Evolutionary conservation across 2,797 vertebrate genomes (phyloP).

Genomic region (Alcedo atthis): DNA sequence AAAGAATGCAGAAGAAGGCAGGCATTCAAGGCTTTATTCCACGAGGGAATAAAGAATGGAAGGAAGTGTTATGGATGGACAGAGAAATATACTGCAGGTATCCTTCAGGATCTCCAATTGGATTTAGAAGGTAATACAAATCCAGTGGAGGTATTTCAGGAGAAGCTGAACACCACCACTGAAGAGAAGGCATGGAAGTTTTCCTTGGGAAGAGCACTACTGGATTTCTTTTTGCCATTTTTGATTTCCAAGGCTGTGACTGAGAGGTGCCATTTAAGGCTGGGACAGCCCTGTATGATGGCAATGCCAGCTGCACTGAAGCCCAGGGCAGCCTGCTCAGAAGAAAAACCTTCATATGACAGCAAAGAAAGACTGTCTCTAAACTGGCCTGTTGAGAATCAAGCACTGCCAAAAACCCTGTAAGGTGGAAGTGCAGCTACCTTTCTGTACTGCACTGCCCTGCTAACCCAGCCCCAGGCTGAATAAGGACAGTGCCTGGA

Average conservation of each 20-base stretch:
- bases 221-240: not conserved
- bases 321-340: not conserved
- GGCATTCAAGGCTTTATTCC: not conserved
- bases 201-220: not conserved
- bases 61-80: not conserved
- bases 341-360: not conserved
- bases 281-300: not conserved
- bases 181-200: not conserved
- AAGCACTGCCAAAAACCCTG: not conserved
- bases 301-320: not conserved
- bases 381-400: not conserved
- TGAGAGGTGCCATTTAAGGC: not conserved
- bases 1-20: not conserved
- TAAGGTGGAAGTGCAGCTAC: not conserved
- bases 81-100: not conserved
- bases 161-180: not conserved
- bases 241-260: not conserved
- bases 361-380: not conserved
- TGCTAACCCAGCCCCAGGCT: not conserved
- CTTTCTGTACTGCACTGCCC: not conserved
- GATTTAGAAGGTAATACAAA: not conserved
- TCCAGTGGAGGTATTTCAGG: not conserved
- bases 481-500: not conserved
- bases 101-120: not conserved
- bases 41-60: not conserved